Evolutionary conservation across 1,140 invertebrate genomes (phyloP), one percentile per base, ranked within the genome.

Genomic region (Musca vetustissima): DNA sequence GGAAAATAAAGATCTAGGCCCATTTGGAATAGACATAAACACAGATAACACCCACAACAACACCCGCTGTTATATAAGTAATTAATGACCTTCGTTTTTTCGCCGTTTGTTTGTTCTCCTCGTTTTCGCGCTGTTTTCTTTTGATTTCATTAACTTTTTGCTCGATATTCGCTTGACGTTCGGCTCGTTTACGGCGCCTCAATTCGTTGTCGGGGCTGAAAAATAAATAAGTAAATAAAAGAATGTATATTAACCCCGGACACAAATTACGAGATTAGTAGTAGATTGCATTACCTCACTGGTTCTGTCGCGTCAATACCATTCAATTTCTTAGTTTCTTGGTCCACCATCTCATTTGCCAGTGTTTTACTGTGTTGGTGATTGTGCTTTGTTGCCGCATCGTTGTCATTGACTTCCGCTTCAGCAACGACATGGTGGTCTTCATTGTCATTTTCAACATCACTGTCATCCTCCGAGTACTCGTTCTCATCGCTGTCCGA

Each of bases 101-200:
- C 73, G 80, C 74, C 72, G 77, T 68, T 70, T 76, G 73, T 67
- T 75, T 75, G 70, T 68, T 76, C 9, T 79, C 76, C 84, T 91
- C 89, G 69, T 85, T 85, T 70, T 88, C 85, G 73, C 88, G 85
- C 76, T 90, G 89, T 69, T 89, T 88, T 65, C 89, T 84, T 75
- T 90, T 91, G 82, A 91, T 91, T 71, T 90, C 88, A 48, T 86
- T 85, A 64, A 91, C 85, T 82, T 88, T 87, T 50, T 87, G 85
- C 57, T 87, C 85, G 71, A 90, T 78, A 67, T 82, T 83, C 25
- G 88, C 85, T 69, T 86, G 86, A 61, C 86, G 85, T 71, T 89
- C 88, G 55, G 77, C 79, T 57, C 85, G 81, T 78, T 86, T 85
- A 71, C 88, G 83, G 36, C 88, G 85, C 71, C 88, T 85, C 67